Evolutionary conservation across 2,888 invertebrate species (phyloP).

Genomic region (Drosophila mettleri): DNA sequence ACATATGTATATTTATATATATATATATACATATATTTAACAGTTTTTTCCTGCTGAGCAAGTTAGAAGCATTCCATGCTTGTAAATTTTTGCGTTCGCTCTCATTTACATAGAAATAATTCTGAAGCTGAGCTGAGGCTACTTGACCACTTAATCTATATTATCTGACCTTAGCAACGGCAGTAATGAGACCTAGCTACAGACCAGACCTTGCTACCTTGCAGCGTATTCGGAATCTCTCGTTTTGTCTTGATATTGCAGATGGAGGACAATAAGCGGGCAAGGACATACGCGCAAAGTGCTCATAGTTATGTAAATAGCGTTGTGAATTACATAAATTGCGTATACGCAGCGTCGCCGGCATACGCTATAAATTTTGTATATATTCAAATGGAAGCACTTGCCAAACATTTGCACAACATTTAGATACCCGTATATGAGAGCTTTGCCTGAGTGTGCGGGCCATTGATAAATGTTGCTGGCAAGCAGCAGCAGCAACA

Average conservation of each 20-base stretch:
- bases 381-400: constrained; percentile 63
- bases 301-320: constrained; percentile 74
- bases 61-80: background rate
- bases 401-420: constrained; percentile 72
- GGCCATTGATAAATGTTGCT: constrained; percentile 61
- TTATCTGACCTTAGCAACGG: background rate
- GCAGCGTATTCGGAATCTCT: background rate
- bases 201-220: background rate
- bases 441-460: constrained; percentile 21
- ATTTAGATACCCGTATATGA: constrained; percentile 61
- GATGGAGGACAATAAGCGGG: constrained; percentile 24
- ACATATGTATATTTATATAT: background rate
- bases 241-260: constrained; percentile 4
- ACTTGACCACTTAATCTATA: background rate
- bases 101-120: background rate
- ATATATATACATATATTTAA: background rate
- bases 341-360: constrained; percentile 73
- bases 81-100: background rate
- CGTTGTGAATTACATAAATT: constrained; percentile 76
- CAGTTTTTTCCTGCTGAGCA: background rate
- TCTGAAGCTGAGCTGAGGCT: background rate
- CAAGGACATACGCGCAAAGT: constrained; percentile 44
- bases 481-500: too few relatives aligned
- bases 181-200: background rate
- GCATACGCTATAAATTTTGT: constrained; percentile 62